Percentiles rank a stretch among this genome's conserved stretches.
Conservation (phyloP, 1,140 invertebrate species). For the Archegozetes longisetosus region DNA sequence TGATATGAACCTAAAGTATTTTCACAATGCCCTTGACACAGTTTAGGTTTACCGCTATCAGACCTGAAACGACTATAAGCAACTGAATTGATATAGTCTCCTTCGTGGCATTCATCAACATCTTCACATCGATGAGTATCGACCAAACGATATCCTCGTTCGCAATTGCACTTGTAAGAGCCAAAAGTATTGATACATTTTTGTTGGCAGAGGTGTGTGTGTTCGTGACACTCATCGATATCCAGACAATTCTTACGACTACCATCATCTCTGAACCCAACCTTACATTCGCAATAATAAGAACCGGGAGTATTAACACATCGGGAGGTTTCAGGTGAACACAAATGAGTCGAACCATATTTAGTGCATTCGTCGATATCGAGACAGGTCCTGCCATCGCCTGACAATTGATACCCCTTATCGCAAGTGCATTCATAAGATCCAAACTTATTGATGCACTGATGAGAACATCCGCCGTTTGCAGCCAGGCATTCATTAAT, state of each 20-base stretch:
- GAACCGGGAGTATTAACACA: conserved; percentile 74
- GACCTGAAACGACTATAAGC: conserved; percentile 10
- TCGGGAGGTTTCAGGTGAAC: conserved; percentile 5
- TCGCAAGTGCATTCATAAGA: conserved; percentile 9
- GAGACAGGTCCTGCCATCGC: conserved; percentile 12
- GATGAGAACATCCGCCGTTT: conserved; percentile 15
- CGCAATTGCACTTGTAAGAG: conserved; percentile 13
- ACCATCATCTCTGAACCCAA: conserved; percentile 43
- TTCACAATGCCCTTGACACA: conserved; percentile 38
- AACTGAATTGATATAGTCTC: conserved; percentile 5
- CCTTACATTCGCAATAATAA: conserved; percentile 67
- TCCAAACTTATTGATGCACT: conserved; percentile 11
- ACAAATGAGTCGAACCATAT: not conserved
- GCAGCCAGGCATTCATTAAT: conserved; percentile 70
- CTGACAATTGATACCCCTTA: conserved; percentile 7
- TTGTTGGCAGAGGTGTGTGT: conserved; percentile 29
- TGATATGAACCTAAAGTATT: conserved; percentile 79
- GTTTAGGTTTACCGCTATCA: conserved; percentile 3
- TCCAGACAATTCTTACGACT: conserved; percentile 32
- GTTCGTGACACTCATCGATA: conserved; percentile 39
- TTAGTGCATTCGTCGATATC: conserved; percentile 13
- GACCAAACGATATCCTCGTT: conserved; percentile 30
- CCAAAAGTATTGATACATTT: conserved; percentile 16
- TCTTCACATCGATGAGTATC: conserved; percentile 54
- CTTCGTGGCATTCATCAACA: conserved; percentile 59